These are phyloP conservation scores for Odontesthes bonariensis DNA, from an alignment of 2,113 vertebrate genomes.

Conservation along the genomic window DNA sequence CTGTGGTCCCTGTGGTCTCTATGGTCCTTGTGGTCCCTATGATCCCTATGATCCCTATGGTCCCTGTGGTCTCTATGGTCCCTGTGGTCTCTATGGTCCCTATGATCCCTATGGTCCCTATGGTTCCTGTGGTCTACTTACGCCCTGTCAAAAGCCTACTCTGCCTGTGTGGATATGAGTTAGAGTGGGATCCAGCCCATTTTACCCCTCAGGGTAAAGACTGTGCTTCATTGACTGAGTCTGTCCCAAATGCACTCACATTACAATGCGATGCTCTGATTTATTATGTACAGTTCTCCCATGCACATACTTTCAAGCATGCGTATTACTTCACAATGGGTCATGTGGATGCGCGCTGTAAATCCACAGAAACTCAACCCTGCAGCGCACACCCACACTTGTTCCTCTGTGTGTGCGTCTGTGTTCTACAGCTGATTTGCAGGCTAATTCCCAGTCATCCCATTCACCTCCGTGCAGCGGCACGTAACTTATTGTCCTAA, in stretches of 20 bases:
- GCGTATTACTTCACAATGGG: conserved; percentile 10
- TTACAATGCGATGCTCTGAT: conserved; percentile 33
- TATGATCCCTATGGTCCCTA: too few relatives aligned
- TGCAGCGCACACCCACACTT: conserved; percentile 8
- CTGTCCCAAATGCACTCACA: conserved; percentile 25
- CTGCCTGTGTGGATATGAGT: conserved; percentile 1
- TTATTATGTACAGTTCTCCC: conserved; percentile 15
- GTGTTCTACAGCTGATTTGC: conserved; percentile 56
- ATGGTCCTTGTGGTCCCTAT: too few relatives aligned
- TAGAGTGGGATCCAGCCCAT: conserved; percentile 49
- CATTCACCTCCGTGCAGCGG: conserved; percentile 44
- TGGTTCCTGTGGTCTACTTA: too few relatives aligned
- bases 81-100: too few relatives aligned
- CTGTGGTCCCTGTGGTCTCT: too few relatives aligned
- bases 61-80: too few relatives aligned
- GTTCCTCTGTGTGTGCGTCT: conserved; percentile 34
- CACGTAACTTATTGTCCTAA: conserved; percentile 68
- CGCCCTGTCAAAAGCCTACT: too few relatives aligned
- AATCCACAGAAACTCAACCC: conserved; percentile 19
- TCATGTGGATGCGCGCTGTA: conserved; percentile 10
- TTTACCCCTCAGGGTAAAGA: conserved; percentile 55
- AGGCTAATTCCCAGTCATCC: conserved; percentile 34
- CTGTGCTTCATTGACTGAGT: conserved; percentile 44
- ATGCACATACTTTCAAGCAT: background rate
- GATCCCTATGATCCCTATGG: too few relatives aligned